Percentiles rank a stretch among this genome's conserved stretches.
These are phyloP conservation scores for Conus ventricosus DNA, from an alignment of 1,140 invertebrate species.

Conservation along the genomic window DNA sequence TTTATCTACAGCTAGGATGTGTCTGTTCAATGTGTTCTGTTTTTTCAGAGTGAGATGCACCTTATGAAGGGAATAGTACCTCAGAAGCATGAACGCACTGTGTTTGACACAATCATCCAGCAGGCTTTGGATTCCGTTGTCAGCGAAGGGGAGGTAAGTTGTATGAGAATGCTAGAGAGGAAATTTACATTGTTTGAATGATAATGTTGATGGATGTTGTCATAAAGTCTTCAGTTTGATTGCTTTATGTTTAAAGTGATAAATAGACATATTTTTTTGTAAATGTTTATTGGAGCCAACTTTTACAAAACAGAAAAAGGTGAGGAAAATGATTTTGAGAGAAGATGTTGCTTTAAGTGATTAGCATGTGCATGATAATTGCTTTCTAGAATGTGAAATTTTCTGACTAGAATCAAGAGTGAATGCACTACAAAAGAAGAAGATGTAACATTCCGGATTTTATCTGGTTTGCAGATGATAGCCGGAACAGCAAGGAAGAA, in stretches of 20 bases:
- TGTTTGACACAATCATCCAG: conserved; percentile 89
- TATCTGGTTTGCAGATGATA: conserved; percentile 79
- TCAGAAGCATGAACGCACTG: conserved; percentile 83
- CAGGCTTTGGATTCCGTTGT: conserved; percentile 90
- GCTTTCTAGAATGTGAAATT: no score
- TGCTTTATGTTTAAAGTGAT: not conserved
- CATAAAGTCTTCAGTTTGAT: not conserved
- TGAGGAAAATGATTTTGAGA: no score
- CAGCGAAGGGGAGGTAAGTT: conserved; percentile 85
- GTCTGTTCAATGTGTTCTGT: no score
- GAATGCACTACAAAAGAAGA: not conserved
- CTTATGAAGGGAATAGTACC: conserved; percentile 91
- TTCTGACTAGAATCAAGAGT: not conserved
- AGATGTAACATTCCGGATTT: no score
- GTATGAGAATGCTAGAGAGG: not conserved
- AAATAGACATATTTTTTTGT: not conserved
- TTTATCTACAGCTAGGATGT: no score
- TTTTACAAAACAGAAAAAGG: no score
- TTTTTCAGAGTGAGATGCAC: conserved; percentile 82
- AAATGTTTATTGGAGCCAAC: not conserved
- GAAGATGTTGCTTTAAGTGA: no score
- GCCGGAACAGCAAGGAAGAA: conserved; percentile 86
- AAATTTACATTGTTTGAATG: no score
- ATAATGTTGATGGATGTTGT: no score
- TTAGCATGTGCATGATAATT: no score